Evolutionary conservation across 2,113 vertebrate genomes (phyloP).

Genomic region (Nicator chloris): DNA sequence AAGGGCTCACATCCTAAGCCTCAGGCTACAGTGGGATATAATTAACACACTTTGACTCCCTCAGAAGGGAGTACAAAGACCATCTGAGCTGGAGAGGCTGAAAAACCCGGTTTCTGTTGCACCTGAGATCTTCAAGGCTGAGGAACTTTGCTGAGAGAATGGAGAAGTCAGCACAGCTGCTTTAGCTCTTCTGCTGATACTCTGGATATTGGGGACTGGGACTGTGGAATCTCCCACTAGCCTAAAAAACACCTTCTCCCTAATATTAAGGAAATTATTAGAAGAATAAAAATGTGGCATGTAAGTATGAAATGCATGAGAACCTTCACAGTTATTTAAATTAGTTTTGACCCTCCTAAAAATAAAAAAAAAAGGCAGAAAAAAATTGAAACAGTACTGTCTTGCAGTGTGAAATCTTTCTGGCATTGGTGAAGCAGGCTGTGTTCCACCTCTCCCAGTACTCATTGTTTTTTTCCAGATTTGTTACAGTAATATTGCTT

Average conservation of each 20-base stretch:
- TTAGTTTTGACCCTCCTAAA: background rate
- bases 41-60: background rate
- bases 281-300: background rate
- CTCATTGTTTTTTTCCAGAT: constrained; percentile 46
- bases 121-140: background rate
- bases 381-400: background rate
- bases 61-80: background rate
- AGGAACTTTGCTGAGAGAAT: background rate
- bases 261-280: background rate
- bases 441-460: background rate
- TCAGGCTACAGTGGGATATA: background rate
- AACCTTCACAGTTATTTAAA: background rate
- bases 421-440: background rate
- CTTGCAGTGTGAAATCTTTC: background rate
- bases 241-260: background rate
- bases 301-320: background rate
- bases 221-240: background rate
- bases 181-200: background rate
- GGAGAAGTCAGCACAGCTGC: background rate
- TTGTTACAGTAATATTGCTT: constrained; percentile 58
- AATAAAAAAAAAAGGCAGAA: background rate
- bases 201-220: background rate
- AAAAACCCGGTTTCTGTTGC: background rate
- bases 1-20: background rate
- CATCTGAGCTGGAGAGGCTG: background rate